These are phyloP conservation scores for Cepaea hortensis DNA, from an alignment of 2,888 invertebrate species.

Conservation along the genomic window DNA sequence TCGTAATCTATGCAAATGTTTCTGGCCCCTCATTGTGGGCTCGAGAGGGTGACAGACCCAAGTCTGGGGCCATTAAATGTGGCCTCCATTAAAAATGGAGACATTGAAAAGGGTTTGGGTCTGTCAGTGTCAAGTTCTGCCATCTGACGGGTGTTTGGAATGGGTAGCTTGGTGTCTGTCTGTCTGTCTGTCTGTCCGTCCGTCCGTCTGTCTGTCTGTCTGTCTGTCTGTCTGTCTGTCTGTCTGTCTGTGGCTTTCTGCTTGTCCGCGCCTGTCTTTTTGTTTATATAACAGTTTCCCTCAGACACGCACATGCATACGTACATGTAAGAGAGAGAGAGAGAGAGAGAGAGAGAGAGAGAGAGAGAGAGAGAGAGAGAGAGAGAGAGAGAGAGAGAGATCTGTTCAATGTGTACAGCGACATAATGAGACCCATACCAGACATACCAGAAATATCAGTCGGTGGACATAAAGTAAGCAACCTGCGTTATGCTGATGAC, in stretches of 20 bases:
- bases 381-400: no score
- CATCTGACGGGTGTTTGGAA: background rate
- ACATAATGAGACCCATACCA: no score
- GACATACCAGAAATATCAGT: no score
- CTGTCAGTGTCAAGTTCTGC: background rate
- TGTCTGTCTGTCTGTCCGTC: no score
- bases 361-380: no score
- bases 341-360: no score
- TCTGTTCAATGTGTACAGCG: no score
- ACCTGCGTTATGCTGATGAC: no score
- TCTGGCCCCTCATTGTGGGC: background rate
- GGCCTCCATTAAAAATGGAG: background rate
- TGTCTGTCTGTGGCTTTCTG: background rate
- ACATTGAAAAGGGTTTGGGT: background rate
- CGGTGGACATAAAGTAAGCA: no score
- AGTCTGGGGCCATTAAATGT: constrained; percentile 13
- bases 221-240: background rate
- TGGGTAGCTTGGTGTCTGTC: no score
- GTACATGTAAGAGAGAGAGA: no score
- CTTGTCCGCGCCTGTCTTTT: background rate
- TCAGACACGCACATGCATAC: no score
- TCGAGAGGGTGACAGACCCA: background rate
- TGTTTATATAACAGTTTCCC: background rate
- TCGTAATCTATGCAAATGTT: constrained; percentile 17
- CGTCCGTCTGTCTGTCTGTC: background rate